Conservation (phyloP, 2,113 vertebrate genomes). For the Tragelaphus strepsiceros region DNA sequence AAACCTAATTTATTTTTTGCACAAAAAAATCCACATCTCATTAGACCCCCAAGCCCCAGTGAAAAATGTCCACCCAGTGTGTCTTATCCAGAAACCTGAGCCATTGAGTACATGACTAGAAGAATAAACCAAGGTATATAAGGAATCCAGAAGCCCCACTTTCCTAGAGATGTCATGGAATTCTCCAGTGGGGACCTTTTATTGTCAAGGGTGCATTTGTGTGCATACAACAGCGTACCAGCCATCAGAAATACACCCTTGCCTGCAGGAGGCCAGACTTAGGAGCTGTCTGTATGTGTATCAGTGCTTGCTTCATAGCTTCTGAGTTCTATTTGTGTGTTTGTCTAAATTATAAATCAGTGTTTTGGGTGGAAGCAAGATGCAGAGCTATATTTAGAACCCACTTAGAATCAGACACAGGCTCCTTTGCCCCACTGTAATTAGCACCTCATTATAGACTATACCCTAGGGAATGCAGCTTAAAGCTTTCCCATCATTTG, state of each 20-base stretch:
- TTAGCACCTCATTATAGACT: conserved; percentile 14
- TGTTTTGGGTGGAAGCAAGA: conserved; percentile 66
- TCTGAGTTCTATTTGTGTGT: neutral
- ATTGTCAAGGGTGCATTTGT: neutral
- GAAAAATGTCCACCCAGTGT: neutral
- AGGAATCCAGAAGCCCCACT: conserved; percentile 32
- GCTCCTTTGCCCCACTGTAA: conserved; percentile 44
- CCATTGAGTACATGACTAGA: neutral
- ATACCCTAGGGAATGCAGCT: conserved; percentile 1
- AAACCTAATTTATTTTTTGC: neutral
- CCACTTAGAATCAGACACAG: conserved; percentile 45
- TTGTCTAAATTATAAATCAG: conserved; percentile 57
- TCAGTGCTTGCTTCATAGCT: conserved; percentile 48
- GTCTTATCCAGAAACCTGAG: neutral
- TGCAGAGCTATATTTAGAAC: conserved; percentile 50
- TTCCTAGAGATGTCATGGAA: neutral
- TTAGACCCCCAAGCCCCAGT: neutral
- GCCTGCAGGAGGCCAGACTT: neutral
- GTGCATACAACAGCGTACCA: neutral
- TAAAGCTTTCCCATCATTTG: neutral
- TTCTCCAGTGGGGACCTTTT: neutral
- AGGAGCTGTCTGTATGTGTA: conserved; percentile 43
- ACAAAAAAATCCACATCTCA: neutral
- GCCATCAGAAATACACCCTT: neutral
- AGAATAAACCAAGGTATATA: conserved; percentile 1